Conservation (phyloP, 2,888 invertebrate species). For the Notodonta ziczac region DNA sequence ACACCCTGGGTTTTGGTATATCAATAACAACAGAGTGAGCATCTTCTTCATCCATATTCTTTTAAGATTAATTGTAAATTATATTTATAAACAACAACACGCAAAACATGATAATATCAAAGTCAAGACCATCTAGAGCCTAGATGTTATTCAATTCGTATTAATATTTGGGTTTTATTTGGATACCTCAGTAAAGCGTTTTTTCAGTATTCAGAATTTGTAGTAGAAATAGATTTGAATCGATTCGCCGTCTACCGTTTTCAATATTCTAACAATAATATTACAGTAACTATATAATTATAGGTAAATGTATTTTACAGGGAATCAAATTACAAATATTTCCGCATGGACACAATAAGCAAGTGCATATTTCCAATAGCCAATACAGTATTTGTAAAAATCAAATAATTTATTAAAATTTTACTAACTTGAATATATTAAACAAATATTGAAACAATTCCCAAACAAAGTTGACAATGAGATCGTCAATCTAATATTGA, state of each 20-base stretch:
- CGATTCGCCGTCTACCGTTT: too few relatives aligned
- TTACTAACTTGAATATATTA: too few relatives aligned
- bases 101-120: neutral
- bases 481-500: conserved; percentile 16
- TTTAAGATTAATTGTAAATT: neutral
- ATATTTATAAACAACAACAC: neutral
- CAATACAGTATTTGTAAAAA: neutral
- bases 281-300: too few relatives aligned
- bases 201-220: neutral
- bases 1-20: conserved; percentile 46
- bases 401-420: neutral
- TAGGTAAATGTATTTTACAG: too few relatives aligned
- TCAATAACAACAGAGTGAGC: conserved; percentile 45
- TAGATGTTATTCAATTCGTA: neutral
- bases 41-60: conserved; percentile 43
- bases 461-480: conserved; percentile 1
- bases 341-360: too few relatives aligned
- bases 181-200: neutral
- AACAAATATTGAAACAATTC: conserved; percentile 3
- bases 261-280: too few relatives aligned
- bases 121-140: conserved; percentile 1
- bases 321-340: too few relatives aligned
- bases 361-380: neutral
- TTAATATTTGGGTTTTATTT: neutral
- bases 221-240: neutral